Base-by-base conservation (phyloP, 2,797 vertebrate genomes). In the Loris lydekkerianus region DNA sequence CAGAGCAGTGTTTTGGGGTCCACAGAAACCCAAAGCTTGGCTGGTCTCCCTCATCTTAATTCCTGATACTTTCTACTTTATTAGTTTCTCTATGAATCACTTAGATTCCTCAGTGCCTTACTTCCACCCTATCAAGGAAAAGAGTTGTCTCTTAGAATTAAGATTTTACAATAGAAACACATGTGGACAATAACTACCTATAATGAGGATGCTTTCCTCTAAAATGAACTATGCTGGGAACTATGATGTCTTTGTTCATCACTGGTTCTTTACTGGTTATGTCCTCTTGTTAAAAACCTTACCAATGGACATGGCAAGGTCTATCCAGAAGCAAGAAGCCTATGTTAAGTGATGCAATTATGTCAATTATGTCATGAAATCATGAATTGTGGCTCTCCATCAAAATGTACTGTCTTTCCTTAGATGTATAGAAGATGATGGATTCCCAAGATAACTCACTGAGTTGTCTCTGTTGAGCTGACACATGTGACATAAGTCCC, bases 381-480 rank as follows among this genome's bases (percentile, higher is more conserved):
- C 53, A 37, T 60, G 77, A 81, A 60, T 27, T 17, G 21, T 70
- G 78, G 9, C 49, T 94, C 37, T 89, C 72, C 63, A 46, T 96
- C 82, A 86, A 53, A 94, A 86, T 60, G 40, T 34, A 40, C 77
- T 61, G 6, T 75, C 7, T 86, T 80, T 94, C 81, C 34, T 92
- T 69, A 94, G 81, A 86, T 5, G 17, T 10, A 17, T 18, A 27
- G 46, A 78, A 40, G 70, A 49, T 9, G 34, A 77, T 92, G 23
- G 49, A 67, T 84, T 49, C 34, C 81, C 78, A n/a, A 46, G 82
- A 70, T 77, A 94, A 78, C 23, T 86, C 70, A 46, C 70, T 34
- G 69, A 81, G 40, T 49, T 92, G 31, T 85, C 84, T 78, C 63
- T 85, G 67, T 77, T 85, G 69, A 89, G 34, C 80, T 95, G 72